phyloP scores from a whole-genome alignment of 2,797 vertebrate genomes.

The Pachyuromys duprasi region DNA sequence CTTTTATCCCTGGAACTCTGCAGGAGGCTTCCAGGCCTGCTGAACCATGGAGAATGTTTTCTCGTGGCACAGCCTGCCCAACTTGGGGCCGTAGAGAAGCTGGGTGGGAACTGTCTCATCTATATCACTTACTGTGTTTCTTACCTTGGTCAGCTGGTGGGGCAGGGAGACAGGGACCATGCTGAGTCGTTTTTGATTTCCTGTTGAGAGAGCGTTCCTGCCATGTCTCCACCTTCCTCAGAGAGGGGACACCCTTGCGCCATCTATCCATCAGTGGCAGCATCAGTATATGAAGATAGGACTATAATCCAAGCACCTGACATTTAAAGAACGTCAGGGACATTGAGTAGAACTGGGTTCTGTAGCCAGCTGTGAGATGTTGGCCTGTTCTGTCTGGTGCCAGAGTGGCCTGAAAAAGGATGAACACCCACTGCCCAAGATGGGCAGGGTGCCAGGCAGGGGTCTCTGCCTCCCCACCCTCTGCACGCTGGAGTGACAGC shows the following conservation, averaged over 20 bases:
- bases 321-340: conserved; percentile 55
- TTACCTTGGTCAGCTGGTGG: neutral
- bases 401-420: neutral
- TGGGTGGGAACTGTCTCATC: accelerated
- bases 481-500: neutral
- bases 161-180: neutral
- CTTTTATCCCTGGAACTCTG: neutral
- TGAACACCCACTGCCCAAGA: neutral
- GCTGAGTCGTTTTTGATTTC: neutral
- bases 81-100: neutral
- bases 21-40: neutral
- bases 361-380: neutral
- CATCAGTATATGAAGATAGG: conserved; percentile 60
- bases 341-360: conserved; percentile 8
- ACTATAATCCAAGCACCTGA: conserved; percentile 44
- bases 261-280: conserved; percentile 38
- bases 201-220: neutral
- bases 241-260: neutral
- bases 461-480: neutral
- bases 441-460: too few species aligned
- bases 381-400: too few species aligned
- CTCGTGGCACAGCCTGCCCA: neutral
- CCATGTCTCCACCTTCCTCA: neutral
- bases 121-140: neutral
- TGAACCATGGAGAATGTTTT: neutral